These are phyloP conservation scores for Notolabrus celidotus DNA, from an alignment of 2,797 vertebrate species.

Conservation along the genomic window DNA sequence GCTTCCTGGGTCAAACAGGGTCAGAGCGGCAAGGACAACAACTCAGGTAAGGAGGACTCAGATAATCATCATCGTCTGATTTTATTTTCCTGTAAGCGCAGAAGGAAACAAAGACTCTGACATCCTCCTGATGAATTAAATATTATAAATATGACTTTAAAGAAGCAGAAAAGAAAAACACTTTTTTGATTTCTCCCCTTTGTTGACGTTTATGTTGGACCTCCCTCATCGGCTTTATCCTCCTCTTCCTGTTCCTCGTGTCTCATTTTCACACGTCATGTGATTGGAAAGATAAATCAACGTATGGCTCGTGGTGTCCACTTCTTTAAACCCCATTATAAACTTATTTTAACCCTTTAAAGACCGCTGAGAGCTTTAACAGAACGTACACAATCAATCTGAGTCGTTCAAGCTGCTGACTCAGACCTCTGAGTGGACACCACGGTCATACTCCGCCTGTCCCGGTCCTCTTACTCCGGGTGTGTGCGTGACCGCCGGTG, in stretches of 20 bases:
- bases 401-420: neutral
- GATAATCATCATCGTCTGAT: neutral
- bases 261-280: constrained; percentile 20
- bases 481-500: constrained; percentile 71
- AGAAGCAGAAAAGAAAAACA: too few relatives aligned
- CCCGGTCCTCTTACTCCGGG: constrained; percentile 38
- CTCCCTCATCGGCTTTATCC: neutral
- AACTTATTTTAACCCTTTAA: neutral
- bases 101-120: too few relatives aligned
- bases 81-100: too few relatives aligned
- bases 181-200: neutral
- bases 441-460: constrained; percentile 65
- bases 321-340: constrained; percentile 44
- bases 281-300: constrained; percentile 2
- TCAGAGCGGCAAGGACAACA: constrained; percentile 89
- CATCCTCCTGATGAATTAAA: too few relatives aligned
- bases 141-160: too few relatives aligned
- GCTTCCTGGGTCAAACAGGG: constrained; percentile 99
- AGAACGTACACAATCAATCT: constrained; percentile 1
- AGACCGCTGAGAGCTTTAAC: neutral
- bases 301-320: constrained; percentile 66
- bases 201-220: neutral
- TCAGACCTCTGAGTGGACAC: constrained; percentile 64
- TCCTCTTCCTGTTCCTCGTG: neutral
- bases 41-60: constrained; percentile 79